Evolutionary conservation across 2,797 vertebrate species (phyloP), one percentile per base, ranked within the genome.

Genomic region (Betta splendens): DNA sequence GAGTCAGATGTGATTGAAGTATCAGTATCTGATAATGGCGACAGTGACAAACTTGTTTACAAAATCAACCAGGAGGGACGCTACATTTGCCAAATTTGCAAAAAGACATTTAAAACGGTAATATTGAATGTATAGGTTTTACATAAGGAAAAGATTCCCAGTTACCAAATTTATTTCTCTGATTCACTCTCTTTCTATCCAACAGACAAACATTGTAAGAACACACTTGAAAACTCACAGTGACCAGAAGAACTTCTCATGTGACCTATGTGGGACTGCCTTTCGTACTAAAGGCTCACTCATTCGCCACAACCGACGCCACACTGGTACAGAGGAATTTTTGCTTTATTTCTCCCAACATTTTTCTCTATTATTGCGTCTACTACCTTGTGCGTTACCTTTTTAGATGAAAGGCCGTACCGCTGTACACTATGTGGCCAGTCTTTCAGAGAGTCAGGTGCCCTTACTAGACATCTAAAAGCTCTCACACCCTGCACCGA

Each of bases 241-340:
- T 63, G 95, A 95, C 75, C 93, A 92, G 57, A 99, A 98, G 89
- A 95, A 97, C 86, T 98, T 97, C n/a, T 90, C 93, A 29, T 99
- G 98, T 78, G 93, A 94, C 12, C 85, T 97, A 3, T 99, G 98
- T 44, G 93, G 87, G 5, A 95, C 92, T 2, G 94, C 94, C 13
- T 99, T 99, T 81, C 92, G 96, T 63, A 99, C 97, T 61, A 99
- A 99, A 90, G 98, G 98, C 12, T 99, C 98, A 3, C 89, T 99
- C 64, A 98, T 98, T 66, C 93, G 98, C 12, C 98, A 99, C 85
- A 96, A 96, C 62, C 92, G 98, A 20, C 93, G 98, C 18, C 98
- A 99, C 89, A 99, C 97, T 7, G 97, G 98, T 99, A 91, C 26
- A 38, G 8, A 37, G 2, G 21, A 35, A 18, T 6, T 1, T 29